Evolutionary conservation across 2,888 invertebrate genomes (phyloP).

Genomic region (Coleophora deauratella): DNA sequence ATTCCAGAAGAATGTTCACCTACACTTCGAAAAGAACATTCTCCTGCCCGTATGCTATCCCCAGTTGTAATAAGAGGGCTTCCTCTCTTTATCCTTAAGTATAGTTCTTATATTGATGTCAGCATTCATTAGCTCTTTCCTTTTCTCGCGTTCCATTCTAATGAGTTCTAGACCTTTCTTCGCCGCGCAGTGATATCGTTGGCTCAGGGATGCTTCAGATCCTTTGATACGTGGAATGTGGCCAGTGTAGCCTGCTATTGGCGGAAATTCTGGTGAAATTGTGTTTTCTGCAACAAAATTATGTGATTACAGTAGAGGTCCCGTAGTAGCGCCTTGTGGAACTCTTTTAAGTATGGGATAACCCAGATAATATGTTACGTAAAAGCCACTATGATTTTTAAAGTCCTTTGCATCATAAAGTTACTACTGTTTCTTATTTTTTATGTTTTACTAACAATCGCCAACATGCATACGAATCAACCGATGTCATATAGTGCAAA

Average conservation of each 20-base stretch:
- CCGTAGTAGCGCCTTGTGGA: slow-evolving; percentile 14
- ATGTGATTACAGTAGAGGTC: slow-evolving; percentile 7
- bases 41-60: slow-evolving; percentile 74
- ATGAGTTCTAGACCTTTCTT: slow-evolving; percentile 76
- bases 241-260: slow-evolving; percentile 83
- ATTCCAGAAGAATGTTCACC: slow-evolving; percentile 59
- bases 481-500: too few species aligned
- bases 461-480: too few species aligned
- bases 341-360: slow-evolving; percentile 10
- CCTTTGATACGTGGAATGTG: slow-evolving; percentile 81
- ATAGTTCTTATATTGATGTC: slow-evolving; percentile 50
- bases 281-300: slow-evolving; percentile 65
- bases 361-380: too few species aligned
- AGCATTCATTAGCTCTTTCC: slow-evolving; percentile 54
- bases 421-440: too few species aligned
- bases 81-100: slow-evolving; percentile 53
- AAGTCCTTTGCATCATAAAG: too few species aligned
- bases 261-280: slow-evolving; percentile 79
- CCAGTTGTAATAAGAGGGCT: slow-evolving; percentile 66
- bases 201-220: slow-evolving; percentile 79
- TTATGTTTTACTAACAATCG: too few species aligned
- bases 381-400: too few species aligned
- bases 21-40: slow-evolving; percentile 65
- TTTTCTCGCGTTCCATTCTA: slow-evolving; percentile 68
- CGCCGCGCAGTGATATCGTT: slow-evolving; percentile 79